Evolutionary conservation across 1,140 invertebrate genomes (phyloP), one percentile per base, ranked within the genome.

Genomic region (Formica exsecta): DNA sequence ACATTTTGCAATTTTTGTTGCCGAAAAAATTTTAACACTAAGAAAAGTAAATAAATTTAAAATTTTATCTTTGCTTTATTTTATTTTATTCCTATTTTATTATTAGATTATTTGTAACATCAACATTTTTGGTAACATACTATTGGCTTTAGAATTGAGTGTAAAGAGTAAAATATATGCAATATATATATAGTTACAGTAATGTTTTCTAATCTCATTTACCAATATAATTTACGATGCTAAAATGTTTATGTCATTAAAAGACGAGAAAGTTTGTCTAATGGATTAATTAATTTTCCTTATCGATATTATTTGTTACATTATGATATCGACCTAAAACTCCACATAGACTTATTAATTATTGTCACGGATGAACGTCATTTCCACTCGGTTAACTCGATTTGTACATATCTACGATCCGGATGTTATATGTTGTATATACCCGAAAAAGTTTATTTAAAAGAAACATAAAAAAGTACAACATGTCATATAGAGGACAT

Each of bases 281-380:
- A 80, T 80, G 22, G 8, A 70, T 54, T 70, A 80, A 80, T 80
- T 80, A 66, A 66, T 54, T 4, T 66, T 16, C 2, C 2, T 80
- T 25, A 48, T 11, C 1, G 48, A 25, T 3, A 9, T 1, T 13
- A 25, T 80, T 80, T 54, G 16, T 13, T 70, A 66, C 3, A 29
- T 66, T 54, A 76, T 11, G 11, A 38, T 13, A n/a, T 32, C 0
- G 5, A 79, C 13, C 36, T 41, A 64, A 32, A 77, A 51, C 7
- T 64, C 9, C 7, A 41, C 19, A 16, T 4, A 62, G 32, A 38
- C 5, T 8, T 19, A 68, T 80, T 70, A 80, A 80, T 80, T 13
- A 80, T 68, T 70, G 48, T 65, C 19, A 38, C 3, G 11, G n/a
- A 48, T 16, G 9, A 51, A 51, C 3, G 48, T 16, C 3, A 44